Base-by-base conservation (phyloP, 2,888 invertebrate species). In the Xanthorhoe designata region DNA sequence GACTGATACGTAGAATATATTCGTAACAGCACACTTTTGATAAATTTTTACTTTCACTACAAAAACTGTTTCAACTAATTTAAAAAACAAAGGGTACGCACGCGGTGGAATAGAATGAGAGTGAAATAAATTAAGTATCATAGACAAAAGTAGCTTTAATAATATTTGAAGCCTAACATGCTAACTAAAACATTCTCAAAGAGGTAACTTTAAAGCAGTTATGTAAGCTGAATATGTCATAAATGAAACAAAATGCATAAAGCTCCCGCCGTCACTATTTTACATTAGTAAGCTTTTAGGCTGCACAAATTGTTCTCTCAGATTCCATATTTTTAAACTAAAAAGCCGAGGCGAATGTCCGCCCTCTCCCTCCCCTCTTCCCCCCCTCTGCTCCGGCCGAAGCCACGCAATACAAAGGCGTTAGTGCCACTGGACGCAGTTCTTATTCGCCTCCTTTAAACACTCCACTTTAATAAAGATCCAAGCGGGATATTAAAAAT, bases 401-500 rank as follows among this genome's bases (percentile, higher is more conserved):
- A 72, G 72, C 67, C 74, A 70, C 75, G 75, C 81, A 75, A 77
- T 77, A 78, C 78, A 79, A 81, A 85, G 80, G 79, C 84, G 76
- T 77, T 78, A 81, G 79, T 82, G 83, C 81, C 85, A 83, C 81
- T 85, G 83, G 83, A 85, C 83, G 70, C 69, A 56, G 72, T 24
- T 69, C 71, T 74, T 71, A 72, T 74, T 71, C 73, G 57, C 69
- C 83, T 81, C 78, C 78, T 76, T 84, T 84, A 80, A 83, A 78
- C 78, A 80, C 77, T 76, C 73, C 78, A 82, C 77, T 86, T 89
- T 89, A 89, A 89, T 90, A 90, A 90, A 89, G 88, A 85, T 84
- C 82, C 78, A 66, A 59, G 75, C 82, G 78, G 79, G 81, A 88
- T 91, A 91, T 91, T 90, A 91, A 91, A 86, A 91, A 91, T 88